Conservation (phyloP, 2,888 invertebrate genomes). For the Cephus runcator region DNA sequence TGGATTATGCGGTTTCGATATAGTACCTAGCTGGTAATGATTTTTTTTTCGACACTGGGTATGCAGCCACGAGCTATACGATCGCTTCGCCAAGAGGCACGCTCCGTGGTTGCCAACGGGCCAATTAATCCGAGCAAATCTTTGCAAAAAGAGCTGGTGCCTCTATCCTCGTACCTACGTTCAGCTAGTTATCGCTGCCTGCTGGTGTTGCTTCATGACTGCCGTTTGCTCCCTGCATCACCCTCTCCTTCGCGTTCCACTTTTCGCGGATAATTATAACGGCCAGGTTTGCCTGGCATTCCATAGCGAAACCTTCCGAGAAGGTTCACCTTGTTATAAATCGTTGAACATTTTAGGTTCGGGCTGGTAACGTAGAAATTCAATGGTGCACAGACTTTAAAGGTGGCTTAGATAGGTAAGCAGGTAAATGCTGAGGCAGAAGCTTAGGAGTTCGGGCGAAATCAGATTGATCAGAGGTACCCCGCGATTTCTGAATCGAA, state of each 20-base stretch:
- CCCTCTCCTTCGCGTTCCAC: conserved; percentile 9
- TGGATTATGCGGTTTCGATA: neutral
- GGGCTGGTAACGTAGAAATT: neutral
- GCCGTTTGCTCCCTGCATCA: neutral
- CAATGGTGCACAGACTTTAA: neutral
- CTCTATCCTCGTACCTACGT: neutral
- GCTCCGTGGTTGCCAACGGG: conserved; percentile 10
- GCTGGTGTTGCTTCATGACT: neutral
- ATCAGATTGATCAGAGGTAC: neutral
- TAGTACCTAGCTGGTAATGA: neutral
- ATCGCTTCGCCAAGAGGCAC: conserved; percentile 10
- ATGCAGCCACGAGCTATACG: conserved; percentile 10
- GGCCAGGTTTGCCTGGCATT: neutral
- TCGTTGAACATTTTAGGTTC: neutral
- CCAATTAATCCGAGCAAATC: conserved; percentile 22
- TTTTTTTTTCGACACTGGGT: conserved; percentile 1
- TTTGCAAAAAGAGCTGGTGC: conserved; percentile 3
- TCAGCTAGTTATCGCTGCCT: neutral
- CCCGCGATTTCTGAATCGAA: neutral
- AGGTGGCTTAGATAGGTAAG: neutral
- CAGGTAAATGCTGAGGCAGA: neutral
- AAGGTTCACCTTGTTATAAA: neutral
- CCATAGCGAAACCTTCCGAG: conserved; percentile 2
- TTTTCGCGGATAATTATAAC: conserved; percentile 11
- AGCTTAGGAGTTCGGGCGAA: neutral